phyloP scores from a whole-genome alignment of 2,113 vertebrate genomes.

The Pelobates fuscus region DNA sequence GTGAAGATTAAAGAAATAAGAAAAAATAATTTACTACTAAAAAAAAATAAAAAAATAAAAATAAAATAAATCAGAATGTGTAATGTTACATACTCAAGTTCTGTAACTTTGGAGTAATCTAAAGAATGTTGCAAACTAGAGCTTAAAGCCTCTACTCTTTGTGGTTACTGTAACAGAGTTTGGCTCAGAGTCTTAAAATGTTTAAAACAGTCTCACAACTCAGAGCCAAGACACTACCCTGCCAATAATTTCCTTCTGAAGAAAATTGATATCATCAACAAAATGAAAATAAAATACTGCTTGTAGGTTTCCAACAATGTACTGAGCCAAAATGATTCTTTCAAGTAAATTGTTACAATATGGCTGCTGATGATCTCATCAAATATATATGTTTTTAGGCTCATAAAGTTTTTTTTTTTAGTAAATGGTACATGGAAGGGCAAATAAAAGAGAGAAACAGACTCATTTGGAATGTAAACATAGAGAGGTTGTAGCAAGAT shows the following conservation, averaged over 20 bases:
- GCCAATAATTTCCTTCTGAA: constrained; percentile 62
- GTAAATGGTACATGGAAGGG: constrained; percentile 2
- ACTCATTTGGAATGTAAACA: constrained; percentile 28
- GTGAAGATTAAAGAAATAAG: neutral
- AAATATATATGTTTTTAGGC: neutral
- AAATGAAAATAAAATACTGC: constrained; percentile 55
- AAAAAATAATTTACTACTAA: neutral
- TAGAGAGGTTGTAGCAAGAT: constrained; percentile 14
- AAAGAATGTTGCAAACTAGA: constrained; percentile 9
- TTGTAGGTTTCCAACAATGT: constrained; percentile 60
- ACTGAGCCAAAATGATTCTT: constrained; percentile 59
- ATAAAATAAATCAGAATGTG: neutral
- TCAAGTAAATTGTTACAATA: constrained; percentile 68
- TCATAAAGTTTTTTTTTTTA: neutral
- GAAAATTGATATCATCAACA: constrained; percentile 64
- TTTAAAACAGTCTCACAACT: constrained; percentile 66
- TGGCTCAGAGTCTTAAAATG: constrained; percentile 56
- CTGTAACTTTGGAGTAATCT: constrained; percentile 14
- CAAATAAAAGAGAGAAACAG: constrained; percentile 1
- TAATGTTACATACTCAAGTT: neutral
- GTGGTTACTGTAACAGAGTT: constrained; percentile 59
- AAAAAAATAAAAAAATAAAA: no score
- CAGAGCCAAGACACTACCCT: constrained; percentile 58
- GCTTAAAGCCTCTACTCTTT: constrained; percentile 51
- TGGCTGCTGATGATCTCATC: constrained; percentile 46